These are phyloP conservation scores for Cliona cf. orientalis DNA, from an alignment of 37 sponge, comb jelly and placozoan species.

Conservation along the genomic window DNA sequence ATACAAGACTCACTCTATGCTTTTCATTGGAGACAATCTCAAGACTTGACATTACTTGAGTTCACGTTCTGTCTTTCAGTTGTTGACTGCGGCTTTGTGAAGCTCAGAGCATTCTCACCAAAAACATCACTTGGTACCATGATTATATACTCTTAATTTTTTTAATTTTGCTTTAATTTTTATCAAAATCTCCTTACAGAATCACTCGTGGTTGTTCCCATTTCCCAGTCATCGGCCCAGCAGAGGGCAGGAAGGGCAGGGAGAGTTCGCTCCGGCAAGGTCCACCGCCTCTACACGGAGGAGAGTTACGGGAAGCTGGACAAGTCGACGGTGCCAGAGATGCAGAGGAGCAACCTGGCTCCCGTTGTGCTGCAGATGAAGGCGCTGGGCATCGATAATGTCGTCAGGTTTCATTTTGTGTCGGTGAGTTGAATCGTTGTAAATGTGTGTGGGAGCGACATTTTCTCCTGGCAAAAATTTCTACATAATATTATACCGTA, in stretches of 20 bases:
- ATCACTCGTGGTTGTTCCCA: constrained; percentile 83
- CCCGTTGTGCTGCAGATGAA: constrained; percentile 90
- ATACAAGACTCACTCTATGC: no score
- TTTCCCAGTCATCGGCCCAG: constrained; percentile 87
- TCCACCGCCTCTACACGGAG: constrained; percentile 79
- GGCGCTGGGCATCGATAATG: constrained; percentile 92
- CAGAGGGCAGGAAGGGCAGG: constrained; percentile 95
- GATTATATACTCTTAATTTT: background rate
- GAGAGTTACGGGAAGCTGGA: constrained; percentile 61
- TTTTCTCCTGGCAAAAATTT: no score
- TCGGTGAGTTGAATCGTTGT: constrained; percentile 60
- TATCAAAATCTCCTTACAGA: constrained; percentile 40
- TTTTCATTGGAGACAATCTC: no score
- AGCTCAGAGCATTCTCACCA: constrained; percentile 76
- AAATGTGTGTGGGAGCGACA: no score
- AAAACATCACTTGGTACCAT: constrained; percentile 70
- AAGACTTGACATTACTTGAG: background rate
- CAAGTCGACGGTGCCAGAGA: constrained; percentile 71
- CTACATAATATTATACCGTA: no score
- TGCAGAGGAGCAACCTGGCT: constrained; percentile 81
- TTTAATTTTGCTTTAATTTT: background rate
- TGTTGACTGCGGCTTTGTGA: constrained; percentile 96
- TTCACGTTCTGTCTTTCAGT: constrained; percentile 36
- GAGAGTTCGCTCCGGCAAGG: constrained; percentile 87
- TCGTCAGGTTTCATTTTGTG: constrained; percentile 87